A percentile compares a stretch with the other conserved stretches of the same genome.
phyloP scores from a whole-genome alignment of 2,888 invertebrate species.

The Vanessa cardui region DNA sequence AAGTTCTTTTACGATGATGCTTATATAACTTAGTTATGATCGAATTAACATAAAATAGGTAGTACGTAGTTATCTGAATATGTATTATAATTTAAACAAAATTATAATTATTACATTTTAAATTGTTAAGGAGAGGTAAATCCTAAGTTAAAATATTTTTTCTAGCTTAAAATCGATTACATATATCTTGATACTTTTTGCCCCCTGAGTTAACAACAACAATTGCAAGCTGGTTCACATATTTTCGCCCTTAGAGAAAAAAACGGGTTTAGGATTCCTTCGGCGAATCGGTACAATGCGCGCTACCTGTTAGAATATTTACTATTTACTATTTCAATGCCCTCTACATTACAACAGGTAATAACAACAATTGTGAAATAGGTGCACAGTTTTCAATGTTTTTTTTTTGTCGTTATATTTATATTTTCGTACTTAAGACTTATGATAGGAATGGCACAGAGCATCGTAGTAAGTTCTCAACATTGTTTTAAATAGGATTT shows the following conservation, averaged over 20 bases:
- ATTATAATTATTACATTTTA: too few relatives aligned
- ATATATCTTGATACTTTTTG: not conserved
- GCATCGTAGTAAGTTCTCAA: not conserved
- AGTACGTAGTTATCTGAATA: too few relatives aligned
- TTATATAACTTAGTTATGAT: too few relatives aligned
- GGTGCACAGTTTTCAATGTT: too few relatives aligned
- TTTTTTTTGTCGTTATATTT: not conserved
- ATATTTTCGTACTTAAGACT: not conserved
- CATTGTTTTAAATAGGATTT: not conserved
- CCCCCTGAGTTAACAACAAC: not conserved
- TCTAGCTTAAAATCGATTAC: not conserved
- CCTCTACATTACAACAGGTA: constrained; percentile 19
- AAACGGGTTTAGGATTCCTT: constrained; percentile 17
- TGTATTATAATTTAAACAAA: too few relatives aligned
- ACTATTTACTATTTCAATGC: constrained; percentile 15
- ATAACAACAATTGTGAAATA: constrained; percentile 7
- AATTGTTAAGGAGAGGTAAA: too few relatives aligned
- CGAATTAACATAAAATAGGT: too few relatives aligned
- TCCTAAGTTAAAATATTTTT: too few relatives aligned
- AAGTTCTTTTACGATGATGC: too few relatives aligned
- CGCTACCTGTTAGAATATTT: constrained; percentile 12
- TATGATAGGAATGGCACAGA: not conserved
- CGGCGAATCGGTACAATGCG: constrained; percentile 20
- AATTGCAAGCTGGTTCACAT: not conserved
- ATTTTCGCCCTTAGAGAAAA: constrained; percentile 1